These are phyloP conservation scores for Chaetops frenatus DNA, from an alignment of 2,113 vertebrate species.

Conservation along the genomic window DNA sequence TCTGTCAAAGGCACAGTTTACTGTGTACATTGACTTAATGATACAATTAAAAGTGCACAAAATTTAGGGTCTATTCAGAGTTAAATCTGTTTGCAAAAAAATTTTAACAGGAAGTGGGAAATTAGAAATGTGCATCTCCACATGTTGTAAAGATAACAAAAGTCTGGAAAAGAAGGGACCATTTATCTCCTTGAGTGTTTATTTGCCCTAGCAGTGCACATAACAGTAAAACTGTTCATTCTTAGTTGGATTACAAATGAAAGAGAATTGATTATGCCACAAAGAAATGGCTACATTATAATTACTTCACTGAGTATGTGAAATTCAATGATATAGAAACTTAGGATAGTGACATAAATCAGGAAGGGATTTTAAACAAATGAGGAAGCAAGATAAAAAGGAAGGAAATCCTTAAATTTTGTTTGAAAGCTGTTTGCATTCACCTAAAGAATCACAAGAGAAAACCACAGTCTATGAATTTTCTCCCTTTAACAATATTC, in stretches of 20 bases:
- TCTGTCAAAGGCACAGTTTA: neutral
- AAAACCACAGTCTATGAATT: neutral
- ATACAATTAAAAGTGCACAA: neutral
- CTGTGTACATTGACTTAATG: neutral
- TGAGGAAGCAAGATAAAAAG: conserved; percentile 1
- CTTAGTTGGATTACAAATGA: neutral
- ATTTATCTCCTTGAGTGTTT: neutral
- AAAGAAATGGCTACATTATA: neutral
- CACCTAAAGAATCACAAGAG: neutral
- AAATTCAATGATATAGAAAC: neutral
- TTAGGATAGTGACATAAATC: neutral
- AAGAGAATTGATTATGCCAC: neutral
- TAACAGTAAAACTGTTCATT: neutral
- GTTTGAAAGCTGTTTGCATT: neutral
- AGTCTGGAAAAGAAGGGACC: neutral
- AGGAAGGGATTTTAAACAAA: neutral
- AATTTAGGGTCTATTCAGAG: neutral
- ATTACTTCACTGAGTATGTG: neutral
- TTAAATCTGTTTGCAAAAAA: neutral
- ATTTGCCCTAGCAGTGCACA: neutral
- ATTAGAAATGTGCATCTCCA: neutral
- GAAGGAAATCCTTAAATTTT: neutral
- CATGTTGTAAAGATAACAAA: neutral
- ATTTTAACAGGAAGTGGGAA: neutral
- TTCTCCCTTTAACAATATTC: neutral